phyloP scores from a whole-genome alignment of 2,888 invertebrate species.

The Lingula anatina region DNA sequence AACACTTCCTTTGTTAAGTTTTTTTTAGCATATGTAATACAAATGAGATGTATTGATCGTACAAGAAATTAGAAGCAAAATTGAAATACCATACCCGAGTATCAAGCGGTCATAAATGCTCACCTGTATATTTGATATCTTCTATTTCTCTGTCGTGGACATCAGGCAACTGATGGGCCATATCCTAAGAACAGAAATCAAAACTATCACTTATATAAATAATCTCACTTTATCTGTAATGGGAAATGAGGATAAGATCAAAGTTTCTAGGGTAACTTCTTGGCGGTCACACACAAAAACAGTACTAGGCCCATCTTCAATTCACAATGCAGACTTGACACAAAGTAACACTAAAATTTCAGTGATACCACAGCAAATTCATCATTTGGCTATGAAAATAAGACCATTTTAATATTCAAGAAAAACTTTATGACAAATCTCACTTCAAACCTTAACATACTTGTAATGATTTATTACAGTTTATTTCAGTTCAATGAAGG shows the following conservation, averaged over 20 bases:
- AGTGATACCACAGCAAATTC: too few relatives aligned
- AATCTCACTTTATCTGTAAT: not conserved
- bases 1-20: not conserved
- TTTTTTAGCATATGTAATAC: not conserved
- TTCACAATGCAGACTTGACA: too few relatives aligned
- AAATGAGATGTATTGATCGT: not conserved
- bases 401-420: too few relatives aligned
- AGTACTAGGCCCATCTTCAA: not conserved
- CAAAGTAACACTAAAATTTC: too few relatives aligned
- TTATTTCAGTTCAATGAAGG: too few relatives aligned
- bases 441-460: too few relatives aligned
- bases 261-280: not conserved
- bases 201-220: not conserved
- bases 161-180: constrained; percentile 55
- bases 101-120: too few relatives aligned
- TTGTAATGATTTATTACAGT: too few relatives aligned
- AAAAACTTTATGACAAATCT: too few relatives aligned
- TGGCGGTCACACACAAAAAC: not conserved
- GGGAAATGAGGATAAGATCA: not conserved
- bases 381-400: too few relatives aligned
- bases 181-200: constrained; percentile 34
- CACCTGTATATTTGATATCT: constrained; percentile 54
- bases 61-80: not conserved
- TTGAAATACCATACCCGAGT: not conserved
- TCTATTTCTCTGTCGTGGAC: constrained; percentile 52